Evolutionary conservation across 2,113 vertebrate genomes (phyloP).

Genomic region (Nothoprocta perdicaria): DNA sequence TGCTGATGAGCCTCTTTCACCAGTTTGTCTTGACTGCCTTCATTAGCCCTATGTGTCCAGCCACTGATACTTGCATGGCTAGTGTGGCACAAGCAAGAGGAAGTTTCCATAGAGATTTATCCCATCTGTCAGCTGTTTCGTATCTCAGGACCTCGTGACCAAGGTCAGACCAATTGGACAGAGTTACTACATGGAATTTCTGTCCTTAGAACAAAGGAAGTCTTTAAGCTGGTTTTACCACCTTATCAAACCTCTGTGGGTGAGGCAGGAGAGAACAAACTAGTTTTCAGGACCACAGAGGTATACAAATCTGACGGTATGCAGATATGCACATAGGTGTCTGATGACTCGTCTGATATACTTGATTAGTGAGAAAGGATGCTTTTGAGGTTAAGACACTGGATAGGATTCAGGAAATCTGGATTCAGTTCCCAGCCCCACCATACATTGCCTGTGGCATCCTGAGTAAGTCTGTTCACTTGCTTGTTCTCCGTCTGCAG

Average conservation of each 20-base stretch:
- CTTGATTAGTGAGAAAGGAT: constrained; percentile 59
- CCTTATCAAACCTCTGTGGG: constrained; percentile 62
- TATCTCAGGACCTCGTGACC: neutral
- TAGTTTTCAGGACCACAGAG: constrained; percentile 50
- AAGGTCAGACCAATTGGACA: constrained; percentile 44
- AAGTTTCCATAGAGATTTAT: neutral
- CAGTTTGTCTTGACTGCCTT: neutral
- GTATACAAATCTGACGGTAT: constrained; percentile 45
- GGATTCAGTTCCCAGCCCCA: neutral
- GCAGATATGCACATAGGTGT: constrained; percentile 50
- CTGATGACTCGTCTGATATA: constrained; percentile 62
- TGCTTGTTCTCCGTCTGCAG: neutral
- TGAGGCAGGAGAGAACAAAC: constrained; percentile 56
- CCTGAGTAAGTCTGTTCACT: neutral
- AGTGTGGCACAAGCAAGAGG: accelerated
- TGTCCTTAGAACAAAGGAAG: constrained; percentile 64
- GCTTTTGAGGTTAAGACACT: constrained; percentile 60
- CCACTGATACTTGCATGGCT: neutral
- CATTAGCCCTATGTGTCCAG: neutral
- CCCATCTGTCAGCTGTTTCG: neutral
- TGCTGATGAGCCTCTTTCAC: neutral
- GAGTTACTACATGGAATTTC: neutral
- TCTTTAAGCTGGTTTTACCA: constrained; percentile 65
- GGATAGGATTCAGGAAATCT: constrained; percentile 55
- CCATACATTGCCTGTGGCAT: neutral